Evolutionary conservation across 1,140 invertebrate genomes (phyloP).

Genomic region (Danaus melanippus): DNA sequence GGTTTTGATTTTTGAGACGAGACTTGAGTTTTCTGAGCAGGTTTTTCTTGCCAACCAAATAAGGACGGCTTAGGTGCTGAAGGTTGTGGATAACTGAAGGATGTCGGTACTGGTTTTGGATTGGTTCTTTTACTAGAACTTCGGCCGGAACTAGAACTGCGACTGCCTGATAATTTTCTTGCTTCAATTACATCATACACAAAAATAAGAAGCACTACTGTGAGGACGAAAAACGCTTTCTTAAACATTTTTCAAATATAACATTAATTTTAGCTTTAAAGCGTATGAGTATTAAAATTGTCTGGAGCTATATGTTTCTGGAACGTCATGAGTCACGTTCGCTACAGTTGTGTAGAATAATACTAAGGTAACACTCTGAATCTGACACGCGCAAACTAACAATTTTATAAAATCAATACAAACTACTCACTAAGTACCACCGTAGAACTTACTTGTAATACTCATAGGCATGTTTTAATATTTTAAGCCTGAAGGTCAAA

Average conservation of each 20-base stretch:
- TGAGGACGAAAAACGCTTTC: slow-evolving; percentile 25
- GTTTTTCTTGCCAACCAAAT: slow-evolving; percentile 60
- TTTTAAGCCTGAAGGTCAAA: too few species aligned
- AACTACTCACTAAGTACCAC: slow-evolving; percentile 6
- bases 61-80: slow-evolving; percentile 53
- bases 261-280: slow-evolving; percentile 7
- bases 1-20: slow-evolving; percentile 38
- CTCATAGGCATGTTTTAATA: too few species aligned
- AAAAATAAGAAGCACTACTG: slow-evolving; percentile 25
- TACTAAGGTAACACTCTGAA: slow-evolving; percentile 9
- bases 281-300: slow-evolving; percentile 22
- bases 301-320: slow-evolving; percentile 38
- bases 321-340: slow-evolving; percentile 40
- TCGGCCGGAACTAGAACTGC: slow-evolving; percentile 44
- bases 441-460: not conserved
- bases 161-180: slow-evolving; percentile 47
- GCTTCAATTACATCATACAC: slow-evolving; percentile 32
- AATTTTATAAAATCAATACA: slow-evolving; percentile 30
- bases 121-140: slow-evolving; percentile 43
- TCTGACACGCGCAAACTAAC: slow-evolving; percentile 29
- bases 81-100: slow-evolving; percentile 49
- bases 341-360: slow-evolving; percentile 14
- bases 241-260: slow-evolving; percentile 26
- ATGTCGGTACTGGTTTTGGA: slow-evolving; percentile 50
- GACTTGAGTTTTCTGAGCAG: slow-evolving; percentile 40